A percentile compares a stretch with the other conserved stretches of the same genome.
phyloP scores from a whole-genome alignment of 2,797 vertebrate genomes.

The Apodemus agrarius region DNA sequence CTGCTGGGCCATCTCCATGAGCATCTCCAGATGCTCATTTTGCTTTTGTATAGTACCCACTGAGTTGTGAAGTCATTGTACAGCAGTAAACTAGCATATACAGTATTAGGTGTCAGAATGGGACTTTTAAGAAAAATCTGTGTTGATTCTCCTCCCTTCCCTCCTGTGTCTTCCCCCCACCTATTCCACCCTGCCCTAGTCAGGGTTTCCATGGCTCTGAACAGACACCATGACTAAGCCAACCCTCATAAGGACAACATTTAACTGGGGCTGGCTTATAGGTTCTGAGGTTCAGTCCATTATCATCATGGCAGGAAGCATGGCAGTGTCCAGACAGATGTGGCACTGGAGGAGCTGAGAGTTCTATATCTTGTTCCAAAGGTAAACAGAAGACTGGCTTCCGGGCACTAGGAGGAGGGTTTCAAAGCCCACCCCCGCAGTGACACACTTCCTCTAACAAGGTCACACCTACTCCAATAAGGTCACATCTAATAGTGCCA shows the following conservation, averaged over 20 bases:
- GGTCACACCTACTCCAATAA: neutral
- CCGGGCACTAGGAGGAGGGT: too few relatives aligned
- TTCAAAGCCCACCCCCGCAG: neutral
- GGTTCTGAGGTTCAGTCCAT: neutral
- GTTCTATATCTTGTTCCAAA: neutral
- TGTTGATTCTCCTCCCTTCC: neutral
- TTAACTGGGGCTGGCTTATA: neutral
- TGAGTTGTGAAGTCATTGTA: slow-evolving; percentile 16
- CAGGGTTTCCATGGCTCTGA: neutral
- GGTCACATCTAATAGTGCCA: neutral
- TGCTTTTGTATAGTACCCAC: neutral
- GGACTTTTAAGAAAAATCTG: neutral
- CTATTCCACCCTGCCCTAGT: neutral
- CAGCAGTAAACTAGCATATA: neutral
- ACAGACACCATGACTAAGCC: neutral
- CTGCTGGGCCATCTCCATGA: neutral
- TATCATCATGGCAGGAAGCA: neutral
- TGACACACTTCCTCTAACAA: neutral
- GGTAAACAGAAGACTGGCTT: neutral
- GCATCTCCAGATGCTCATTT: neutral
- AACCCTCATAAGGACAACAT: neutral
- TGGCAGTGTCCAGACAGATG: neutral
- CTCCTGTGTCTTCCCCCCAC: too few relatives aligned
- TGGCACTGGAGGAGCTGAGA: neutral
- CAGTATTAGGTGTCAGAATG: neutral